A percentile compares a stretch with the other conserved stretches of the same genome.
phyloP scores from a whole-genome alignment of 2,797 vertebrate species.

The Cuculus canorus region DNA sequence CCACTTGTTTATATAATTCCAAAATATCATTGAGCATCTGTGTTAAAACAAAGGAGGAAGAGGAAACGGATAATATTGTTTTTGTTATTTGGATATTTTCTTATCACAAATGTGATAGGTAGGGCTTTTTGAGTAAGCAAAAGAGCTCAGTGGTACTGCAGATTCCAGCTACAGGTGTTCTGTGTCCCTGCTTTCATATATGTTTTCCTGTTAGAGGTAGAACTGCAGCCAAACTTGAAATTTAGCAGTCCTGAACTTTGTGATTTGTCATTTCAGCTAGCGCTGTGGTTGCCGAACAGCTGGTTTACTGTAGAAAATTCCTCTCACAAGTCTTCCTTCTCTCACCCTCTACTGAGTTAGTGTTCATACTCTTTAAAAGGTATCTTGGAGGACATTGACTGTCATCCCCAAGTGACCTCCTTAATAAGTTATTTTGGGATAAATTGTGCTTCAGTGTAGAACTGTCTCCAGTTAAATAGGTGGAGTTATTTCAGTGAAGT shows the following conservation, averaged over 20 bases:
- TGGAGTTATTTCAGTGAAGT: not conserved
- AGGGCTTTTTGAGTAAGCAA: slow-evolving; percentile 37
- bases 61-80: slow-evolving; percentile 10
- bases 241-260: slow-evolving; percentile 51
- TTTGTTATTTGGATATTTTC: slow-evolving; percentile 59
- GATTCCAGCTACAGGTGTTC: slow-evolving; percentile 63
- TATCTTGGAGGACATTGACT: not conserved
- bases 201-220: slow-evolving; percentile 39
- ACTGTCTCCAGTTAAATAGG: not conserved
- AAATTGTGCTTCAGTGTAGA: not conserved
- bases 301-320: slow-evolving; percentile 28
- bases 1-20: not conserved
- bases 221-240: slow-evolving; percentile 54
- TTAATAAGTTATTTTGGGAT: not conserved
- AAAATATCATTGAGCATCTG: not conserved
- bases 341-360: not conserved
- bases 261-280: slow-evolving; percentile 17
- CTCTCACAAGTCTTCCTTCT: not conserved
- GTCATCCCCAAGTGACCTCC: not conserved
- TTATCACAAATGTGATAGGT: slow-evolving; percentile 44
- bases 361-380: not conserved
- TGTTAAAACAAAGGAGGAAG: slow-evolving; percentile 43
- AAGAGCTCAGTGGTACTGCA: slow-evolving; percentile 24
- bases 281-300: slow-evolving; percentile 28
- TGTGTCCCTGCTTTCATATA: not conserved